Base-by-base conservation (phyloP, 1,140 invertebrate species). In the roundworm (Caenorhabditis elegans) region DNA sequence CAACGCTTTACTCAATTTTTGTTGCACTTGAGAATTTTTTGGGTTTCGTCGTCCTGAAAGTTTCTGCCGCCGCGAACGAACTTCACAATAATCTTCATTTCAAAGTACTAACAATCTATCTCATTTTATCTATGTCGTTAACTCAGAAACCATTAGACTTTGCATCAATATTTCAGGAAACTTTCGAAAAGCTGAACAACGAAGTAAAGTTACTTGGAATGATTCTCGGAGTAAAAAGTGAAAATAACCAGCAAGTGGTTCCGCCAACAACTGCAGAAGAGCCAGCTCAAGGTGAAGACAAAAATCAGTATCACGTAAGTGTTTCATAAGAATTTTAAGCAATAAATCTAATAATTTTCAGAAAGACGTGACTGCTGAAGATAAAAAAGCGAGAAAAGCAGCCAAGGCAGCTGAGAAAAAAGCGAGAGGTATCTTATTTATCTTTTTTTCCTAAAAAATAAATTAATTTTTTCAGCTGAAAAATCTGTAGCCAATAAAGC, bases 331-430 rank as follows among this genome's bases (percentile, higher is more conserved):
- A 60, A 34, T 39, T 70, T 17, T 24, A 0, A 13, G 3, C 3
- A 22, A 0, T 1, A 31, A 70, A 22, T 31, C 1, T 39, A 10
- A 1, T 79, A 0, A 13, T 28, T 75, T 81, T 13, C 47, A 81
- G 80, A 81, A 77, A 76, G 22, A 49, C 10, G 60, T 81, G 39
- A 76, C 80, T 6, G 43, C 60, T 1, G 80, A 81, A 5, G 65
- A 81, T 11, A 81, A 81, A 17, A 81, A 81, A 28, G 80, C 80
- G 3, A 65, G 60, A 2, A 81, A 60, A 46, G 65, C 80, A 1
- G 80, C 80, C 2, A 81, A 81, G 24, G 80, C 70, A 0, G 80
- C 80, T 2, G 80, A 81, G 26, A 81, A 81, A 28, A 81, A 81
- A 17, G 34, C 75, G 11, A 75, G 75, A 76, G 79, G 49, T 36